Base-by-base conservation (phyloP, 2,888 invertebrate species). In the Pterobdella sp. region DNA sequence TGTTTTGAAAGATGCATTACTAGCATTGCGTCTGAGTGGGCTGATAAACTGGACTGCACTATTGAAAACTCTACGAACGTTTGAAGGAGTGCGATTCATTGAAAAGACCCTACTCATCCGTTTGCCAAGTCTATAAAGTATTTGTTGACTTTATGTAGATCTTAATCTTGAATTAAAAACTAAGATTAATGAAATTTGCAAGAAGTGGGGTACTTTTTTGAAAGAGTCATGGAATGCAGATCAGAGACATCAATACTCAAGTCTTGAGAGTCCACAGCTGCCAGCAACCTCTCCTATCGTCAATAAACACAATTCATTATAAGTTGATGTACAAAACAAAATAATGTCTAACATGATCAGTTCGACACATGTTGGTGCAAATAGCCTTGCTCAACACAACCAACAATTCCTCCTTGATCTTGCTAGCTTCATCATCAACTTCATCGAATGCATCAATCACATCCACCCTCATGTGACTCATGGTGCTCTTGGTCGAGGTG, bases 91-190 rank as follows among this genome's bases (percentile, higher is more conserved):
- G 85, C 93, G 93, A 85, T 93, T 94, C 85, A 95, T 93, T 77
- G 94, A 94, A 82, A 95, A 91, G 78, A 94, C 94, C 78, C 95
- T 88, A 72, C 93, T 93, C 79, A 95, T 93, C 88, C 83, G 77
- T 76, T 82, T 80, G 66, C 82, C 80, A 72, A 82, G 80, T 75
- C 82, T 81, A 76, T 29, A 31, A 67, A 42, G 22, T 14, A 42
- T 42, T 42, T 7, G 22, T 42, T 29, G 7, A 29, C 7, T 14
- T 14, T 64, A 64, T 29, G 7, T 29, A 64, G n/a, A n/a, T 14
- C n/a, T 29, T 10, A 31, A 64, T 10, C 14, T n/a, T 29, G 31
- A 7, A 10, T 29, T 29, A 14, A 29, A 29, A 42, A 14, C 7
- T 42, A 14, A 7, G 22, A 42, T 7, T 7, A 14, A 14, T 7